These are phyloP conservation scores for Periophthalmodon schlosseri DNA, from an alignment of 2,113 vertebrate species.

Conservation along the genomic window DNA sequence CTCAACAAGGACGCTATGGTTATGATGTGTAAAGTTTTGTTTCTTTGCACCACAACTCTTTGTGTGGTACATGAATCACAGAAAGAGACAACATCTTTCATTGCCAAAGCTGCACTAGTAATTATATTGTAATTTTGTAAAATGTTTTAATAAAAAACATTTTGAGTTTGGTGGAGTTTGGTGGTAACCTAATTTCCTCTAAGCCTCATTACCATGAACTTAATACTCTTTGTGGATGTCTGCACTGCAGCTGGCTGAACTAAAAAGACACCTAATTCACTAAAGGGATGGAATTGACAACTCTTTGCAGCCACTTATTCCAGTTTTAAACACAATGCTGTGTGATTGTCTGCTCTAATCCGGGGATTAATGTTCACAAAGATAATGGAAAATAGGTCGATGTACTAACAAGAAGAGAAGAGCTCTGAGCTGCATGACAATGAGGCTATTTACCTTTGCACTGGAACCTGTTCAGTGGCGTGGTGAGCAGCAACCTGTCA, in stretches of 20 bases:
- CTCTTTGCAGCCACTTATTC: neutral
- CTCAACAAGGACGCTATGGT: neutral
- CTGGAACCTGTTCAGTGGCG: slow-evolving; percentile 91
- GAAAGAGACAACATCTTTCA: neutral
- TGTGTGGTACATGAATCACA: no score
- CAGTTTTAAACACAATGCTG: slow-evolving; percentile 12
- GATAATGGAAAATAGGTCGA: slow-evolving; percentile 10
- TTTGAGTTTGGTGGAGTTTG: neutral
- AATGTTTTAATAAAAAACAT: slow-evolving; percentile 5
- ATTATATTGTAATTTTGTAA: neutral
- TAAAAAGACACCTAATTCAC: neutral
- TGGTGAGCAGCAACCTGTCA: slow-evolving; percentile 93
- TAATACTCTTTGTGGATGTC: neutral
- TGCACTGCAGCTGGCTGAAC: neutral
- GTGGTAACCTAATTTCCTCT: neutral
- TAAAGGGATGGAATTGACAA: neutral
- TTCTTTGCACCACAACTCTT: no score
- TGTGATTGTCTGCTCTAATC: slow-evolving; percentile 20
- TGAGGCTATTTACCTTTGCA: slow-evolving; percentile 85
- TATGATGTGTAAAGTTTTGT: neutral
- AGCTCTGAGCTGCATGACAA: neutral
- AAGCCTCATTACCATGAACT: neutral
- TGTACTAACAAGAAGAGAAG: neutral
- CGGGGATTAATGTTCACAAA: slow-evolving; percentile 12
- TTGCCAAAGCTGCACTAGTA: no score